Conservation (phyloP, 1,140 invertebrate species). For the Octopus sinensis region DNA sequence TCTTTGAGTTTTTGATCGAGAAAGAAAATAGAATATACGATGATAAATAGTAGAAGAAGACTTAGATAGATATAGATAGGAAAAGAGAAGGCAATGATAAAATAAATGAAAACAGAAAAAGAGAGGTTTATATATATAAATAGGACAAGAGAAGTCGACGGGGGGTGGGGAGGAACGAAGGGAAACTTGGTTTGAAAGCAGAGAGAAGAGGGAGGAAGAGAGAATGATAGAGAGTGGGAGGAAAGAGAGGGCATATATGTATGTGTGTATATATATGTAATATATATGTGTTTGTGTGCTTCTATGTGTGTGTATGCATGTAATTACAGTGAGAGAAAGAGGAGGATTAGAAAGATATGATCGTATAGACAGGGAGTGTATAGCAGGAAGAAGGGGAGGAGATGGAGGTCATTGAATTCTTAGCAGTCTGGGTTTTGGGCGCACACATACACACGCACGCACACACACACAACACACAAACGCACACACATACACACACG, state of each 20-base stretch:
- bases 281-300: too few species aligned
- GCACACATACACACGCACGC: too few species aligned
- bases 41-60: background rate
- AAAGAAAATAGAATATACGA: background rate
- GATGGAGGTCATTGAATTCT: background rate
- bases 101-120: background rate
- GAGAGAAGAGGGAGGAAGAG: background rate
- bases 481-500: too few species aligned
- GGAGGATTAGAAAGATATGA: background rate
- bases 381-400: background rate
- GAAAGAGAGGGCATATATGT: background rate
- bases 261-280: too few species aligned
- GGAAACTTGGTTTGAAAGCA: background rate
- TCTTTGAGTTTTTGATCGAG: background rate
- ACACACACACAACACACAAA: too few species aligned
- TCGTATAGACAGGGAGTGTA: background rate
- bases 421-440: too few species aligned
- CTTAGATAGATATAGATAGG: background rate
- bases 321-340: background rate
- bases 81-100: background rate
- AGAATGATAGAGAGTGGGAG: background rate
- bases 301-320: too few species aligned
- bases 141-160: background rate
- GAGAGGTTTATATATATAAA: background rate
- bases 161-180: background rate